A percentile compares a stretch with the other conserved stretches of the same genome.
Conservation (phyloP, 1,140 invertebrate species). For the Solenopsis invicta region DNA sequence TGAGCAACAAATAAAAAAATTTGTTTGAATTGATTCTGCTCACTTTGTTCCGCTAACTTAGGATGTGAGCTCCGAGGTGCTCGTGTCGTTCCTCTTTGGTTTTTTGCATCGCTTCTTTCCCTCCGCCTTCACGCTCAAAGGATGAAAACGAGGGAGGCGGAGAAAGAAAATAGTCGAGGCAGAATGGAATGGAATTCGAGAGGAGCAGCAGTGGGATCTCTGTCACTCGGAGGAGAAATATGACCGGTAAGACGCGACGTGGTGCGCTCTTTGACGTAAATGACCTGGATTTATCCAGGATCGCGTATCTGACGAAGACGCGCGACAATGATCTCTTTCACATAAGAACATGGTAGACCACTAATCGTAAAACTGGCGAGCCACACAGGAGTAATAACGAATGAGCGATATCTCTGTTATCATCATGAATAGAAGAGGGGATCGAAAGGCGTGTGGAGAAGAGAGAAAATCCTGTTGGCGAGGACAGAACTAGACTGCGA, state of each 20-base stretch:
- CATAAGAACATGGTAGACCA: not conserved
- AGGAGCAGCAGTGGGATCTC: not conserved
- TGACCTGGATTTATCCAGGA: conserved; percentile 5
- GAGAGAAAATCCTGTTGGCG: not conserved
- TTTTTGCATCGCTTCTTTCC: not conserved
- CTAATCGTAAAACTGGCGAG: not conserved
- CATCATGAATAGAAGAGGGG: not conserved
- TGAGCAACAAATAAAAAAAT: too few species aligned
- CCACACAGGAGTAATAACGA: not conserved
- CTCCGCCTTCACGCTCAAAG: conserved; percentile 36
- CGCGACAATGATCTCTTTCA: conserved; percentile 6
- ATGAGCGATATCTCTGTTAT: conserved; percentile 24
- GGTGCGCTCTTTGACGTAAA: conserved; percentile 41
- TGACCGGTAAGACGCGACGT: conserved; percentile 3
- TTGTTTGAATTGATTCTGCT: too few species aligned
- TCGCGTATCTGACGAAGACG: not conserved
- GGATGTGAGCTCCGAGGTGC: not conserved
- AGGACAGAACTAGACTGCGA: not conserved
- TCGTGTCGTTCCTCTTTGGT: conserved; percentile 30
- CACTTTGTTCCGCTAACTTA: too few species aligned
- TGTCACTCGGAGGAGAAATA: conserved; percentile 41
- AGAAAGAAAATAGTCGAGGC: conserved; percentile 14
- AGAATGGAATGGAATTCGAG: conserved; percentile 50
- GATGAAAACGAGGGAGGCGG: conserved; percentile 24
- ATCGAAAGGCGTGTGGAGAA: not conserved